phyloP scores from a whole-genome alignment of 2,113 vertebrate genomes.

The Oryctolagus cuniculus region DNA sequence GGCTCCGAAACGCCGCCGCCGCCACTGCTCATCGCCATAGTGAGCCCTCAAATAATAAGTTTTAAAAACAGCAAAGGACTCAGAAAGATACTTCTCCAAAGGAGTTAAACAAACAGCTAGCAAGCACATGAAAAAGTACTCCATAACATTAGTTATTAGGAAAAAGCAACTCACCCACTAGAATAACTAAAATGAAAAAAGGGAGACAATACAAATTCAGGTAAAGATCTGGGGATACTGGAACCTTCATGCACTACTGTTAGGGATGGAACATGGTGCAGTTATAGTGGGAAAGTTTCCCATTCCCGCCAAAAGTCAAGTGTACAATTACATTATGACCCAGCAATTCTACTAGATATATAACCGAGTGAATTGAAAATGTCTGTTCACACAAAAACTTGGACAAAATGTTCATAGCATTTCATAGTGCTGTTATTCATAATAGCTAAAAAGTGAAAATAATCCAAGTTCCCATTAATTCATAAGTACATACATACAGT shows the following conservation, averaged over 20 bases:
- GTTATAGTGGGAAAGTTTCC: background rate
- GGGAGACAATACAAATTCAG: slow-evolving; percentile 4
- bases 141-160: background rate
- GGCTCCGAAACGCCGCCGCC: too few relatives aligned
- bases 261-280: background rate
- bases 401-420: background rate
- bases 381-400: slow-evolving; percentile 19
- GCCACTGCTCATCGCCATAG: too few relatives aligned
- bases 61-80: background rate
- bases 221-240: background rate
- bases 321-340: background rate
- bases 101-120: background rate
- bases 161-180: background rate
- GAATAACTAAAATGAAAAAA: background rate
- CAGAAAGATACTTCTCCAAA: slow-evolving; percentile 10
- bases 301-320: background rate
- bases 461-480: background rate
- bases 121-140: background rate
- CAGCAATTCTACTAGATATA: background rate
- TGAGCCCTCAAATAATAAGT: too few relatives aligned
- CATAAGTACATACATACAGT: background rate
- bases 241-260: background rate
- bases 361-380: slow-evolving; percentile 26
- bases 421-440: background rate
- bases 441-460: background rate